Conservation (phyloP, 2,888 invertebrate species). For the Machimus rusticus region DNA sequence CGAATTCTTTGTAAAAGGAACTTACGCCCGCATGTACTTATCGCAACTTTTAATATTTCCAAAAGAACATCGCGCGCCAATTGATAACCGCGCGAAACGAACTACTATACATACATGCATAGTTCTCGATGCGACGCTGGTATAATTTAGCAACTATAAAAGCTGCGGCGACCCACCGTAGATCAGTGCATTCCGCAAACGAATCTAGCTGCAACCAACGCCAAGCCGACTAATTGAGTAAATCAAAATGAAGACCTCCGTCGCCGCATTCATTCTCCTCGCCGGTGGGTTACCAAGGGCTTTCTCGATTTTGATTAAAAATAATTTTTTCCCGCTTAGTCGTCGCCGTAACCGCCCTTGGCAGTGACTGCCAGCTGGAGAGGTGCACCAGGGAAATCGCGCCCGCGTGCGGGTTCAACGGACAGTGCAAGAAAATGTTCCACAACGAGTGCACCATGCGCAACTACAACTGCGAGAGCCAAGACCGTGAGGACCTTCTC, state of each 20-base stretch:
- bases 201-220: not conserved
- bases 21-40: not conserved
- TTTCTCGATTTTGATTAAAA: not conserved
- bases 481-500: not conserved
- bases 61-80: not conserved
- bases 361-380: not conserved
- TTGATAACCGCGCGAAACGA: not conserved
- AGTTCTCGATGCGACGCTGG: not conserved
- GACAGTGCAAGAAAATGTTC: conserved; percentile 1
- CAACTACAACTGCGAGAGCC: conserved; percentile 2
- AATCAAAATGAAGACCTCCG: not conserved
- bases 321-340: not conserved
- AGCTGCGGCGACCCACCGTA: not conserved
- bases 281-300: not conserved
- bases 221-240: not conserved
- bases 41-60: not conserved
- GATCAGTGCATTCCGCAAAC: not conserved
- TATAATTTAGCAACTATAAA: not conserved
- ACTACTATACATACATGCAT: no score
- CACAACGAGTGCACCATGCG: conserved; percentile 3
- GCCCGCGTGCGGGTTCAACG: not conserved
- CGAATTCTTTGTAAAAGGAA: not conserved
- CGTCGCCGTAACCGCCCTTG: not conserved
- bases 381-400: not conserved
- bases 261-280: not conserved